Conservation (phyloP, 2,888 invertebrate genomes). For the Neocrepidodera transversa region DNA sequence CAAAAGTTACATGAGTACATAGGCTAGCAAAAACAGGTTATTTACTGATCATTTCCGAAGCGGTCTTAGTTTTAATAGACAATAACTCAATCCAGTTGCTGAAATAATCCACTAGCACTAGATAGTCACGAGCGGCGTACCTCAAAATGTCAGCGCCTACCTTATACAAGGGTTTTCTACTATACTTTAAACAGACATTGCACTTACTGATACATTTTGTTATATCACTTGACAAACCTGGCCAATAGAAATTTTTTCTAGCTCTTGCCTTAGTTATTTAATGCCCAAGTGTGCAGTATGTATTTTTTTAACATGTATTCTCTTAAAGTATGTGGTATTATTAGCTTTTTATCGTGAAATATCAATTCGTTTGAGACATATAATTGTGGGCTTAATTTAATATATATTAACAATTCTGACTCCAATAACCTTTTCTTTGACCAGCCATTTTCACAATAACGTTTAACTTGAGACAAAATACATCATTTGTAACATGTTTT, state of each 20-base stretch:
- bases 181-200: constrained; percentile 19
- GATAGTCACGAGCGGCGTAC: constrained; percentile 23
- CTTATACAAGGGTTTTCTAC: constrained; percentile 33
- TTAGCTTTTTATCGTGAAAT: constrained; percentile 28
- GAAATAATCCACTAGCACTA: constrained; percentile 37
- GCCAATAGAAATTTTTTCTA: constrained; percentile 45
- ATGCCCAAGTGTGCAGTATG: constrained; percentile 51
- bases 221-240: constrained; percentile 47
- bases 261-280: constrained; percentile 46
- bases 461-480: not conserved
- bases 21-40: constrained; percentile 22
- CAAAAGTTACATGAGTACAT: constrained; percentile 33
- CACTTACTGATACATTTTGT: constrained; percentile 32
- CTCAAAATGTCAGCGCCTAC: constrained; percentile 34
- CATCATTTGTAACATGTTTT: not conserved
- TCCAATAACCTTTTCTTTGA: not conserved
- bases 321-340: constrained; percentile 38
- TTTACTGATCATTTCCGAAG: constrained; percentile 13
- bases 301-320: constrained; percentile 38
- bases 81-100: constrained; percentile 30
- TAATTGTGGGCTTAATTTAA: not conserved
- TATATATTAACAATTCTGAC: not conserved
- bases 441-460: not conserved
- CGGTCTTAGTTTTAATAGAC: constrained; percentile 12
- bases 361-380: constrained; percentile 10